Base-by-base conservation (phyloP, 2,113 vertebrate species). In the Embiotoca jacksoni region DNA sequence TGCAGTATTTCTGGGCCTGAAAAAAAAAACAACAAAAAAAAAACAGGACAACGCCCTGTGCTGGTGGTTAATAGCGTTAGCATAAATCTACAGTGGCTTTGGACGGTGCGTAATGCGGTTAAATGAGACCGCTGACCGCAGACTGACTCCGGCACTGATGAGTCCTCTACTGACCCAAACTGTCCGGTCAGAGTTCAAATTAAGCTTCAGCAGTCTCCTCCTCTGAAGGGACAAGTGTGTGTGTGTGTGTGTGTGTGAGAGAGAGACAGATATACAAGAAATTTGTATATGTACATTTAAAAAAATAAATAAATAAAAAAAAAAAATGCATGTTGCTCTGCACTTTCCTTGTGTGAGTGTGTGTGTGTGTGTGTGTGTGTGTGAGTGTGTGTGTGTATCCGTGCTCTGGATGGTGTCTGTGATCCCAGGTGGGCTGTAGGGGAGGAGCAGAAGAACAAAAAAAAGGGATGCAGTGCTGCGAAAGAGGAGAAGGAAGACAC, bases 371-470 rank as follows among this genome's bases (percentile, higher is more conserved):
- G 23, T 23, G 23, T 23, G 23, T 23, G 23, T 63, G 66, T 58
- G 36, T 30, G 49, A 36, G 11, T 50, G 32, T 10, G 44, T 23
- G 37, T 53, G n/a, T 58, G 10, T 36, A 56, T 78, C 67, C 61
- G 65, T 39, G 41, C 23, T 75, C 50, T 73, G 47, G 69, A 71
- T 76, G 74, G 41, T 78, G 81, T 80, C 80, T 92, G 66, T 90
- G 84, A 89, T 90, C 75, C 84, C 75, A 85, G 88, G 85, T 91
- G 90, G 86, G 88, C 86, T 83, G 67, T 23, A 57, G 52, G 57
- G 83, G 81, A 74, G 80, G 77, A 72, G 82, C 59, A 81, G 52
- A 64, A 74, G 72, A 85, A 81, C 68, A 83, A 83, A 83, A 83
- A 83, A 83, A 84, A 79, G 30, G 50, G 80, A 82, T 49, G 87